phyloP scores from a whole-genome alignment of 2,113 vertebrate genomes.

The Ranitomeya imitator region DNA sequence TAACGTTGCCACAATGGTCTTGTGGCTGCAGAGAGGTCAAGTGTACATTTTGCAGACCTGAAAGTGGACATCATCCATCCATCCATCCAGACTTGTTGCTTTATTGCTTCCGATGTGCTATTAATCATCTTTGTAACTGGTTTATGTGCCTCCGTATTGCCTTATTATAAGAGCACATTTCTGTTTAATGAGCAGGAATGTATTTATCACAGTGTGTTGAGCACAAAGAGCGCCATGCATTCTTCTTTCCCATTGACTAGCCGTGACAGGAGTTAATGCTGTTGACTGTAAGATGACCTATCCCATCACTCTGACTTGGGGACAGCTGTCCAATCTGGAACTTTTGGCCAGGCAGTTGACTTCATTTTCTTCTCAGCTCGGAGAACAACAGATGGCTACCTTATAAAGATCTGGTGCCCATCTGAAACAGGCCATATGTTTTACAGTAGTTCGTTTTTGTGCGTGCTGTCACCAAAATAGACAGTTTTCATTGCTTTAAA shows the following conservation, averaged over 20 bases:
- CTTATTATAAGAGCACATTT: neutral
- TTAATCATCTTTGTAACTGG: neutral
- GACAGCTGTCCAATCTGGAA: slow-evolving; percentile 32
- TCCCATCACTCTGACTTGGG: slow-evolving; percentile 4
- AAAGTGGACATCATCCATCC: neutral
- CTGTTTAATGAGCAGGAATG: slow-evolving; percentile 6
- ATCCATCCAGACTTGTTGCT: neutral
- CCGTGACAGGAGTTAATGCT: neutral
- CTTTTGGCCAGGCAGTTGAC: slow-evolving; percentile 16
- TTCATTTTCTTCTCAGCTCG: slow-evolving; percentile 7
- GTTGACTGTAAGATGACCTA: slow-evolving; percentile 37
- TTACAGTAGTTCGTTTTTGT: neutral
- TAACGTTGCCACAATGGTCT: neutral
- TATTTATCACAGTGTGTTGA: neutral
- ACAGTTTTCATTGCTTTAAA: neutral
- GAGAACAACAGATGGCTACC: slow-evolving; percentile 36
- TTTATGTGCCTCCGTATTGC: neutral
- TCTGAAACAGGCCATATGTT: neutral
- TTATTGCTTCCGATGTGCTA: neutral
- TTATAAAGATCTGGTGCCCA: neutral
- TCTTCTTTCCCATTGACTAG: neutral
- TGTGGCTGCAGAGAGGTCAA: neutral
- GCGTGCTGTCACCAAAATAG: slow-evolving; percentile 6
- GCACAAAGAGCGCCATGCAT: neutral
- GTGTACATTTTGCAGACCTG: neutral